Evolutionary conservation across 2,113 vertebrate species (phyloP), one percentile per base, ranked within the genome.

Genomic region (Chloroceryle aenea): DNA sequence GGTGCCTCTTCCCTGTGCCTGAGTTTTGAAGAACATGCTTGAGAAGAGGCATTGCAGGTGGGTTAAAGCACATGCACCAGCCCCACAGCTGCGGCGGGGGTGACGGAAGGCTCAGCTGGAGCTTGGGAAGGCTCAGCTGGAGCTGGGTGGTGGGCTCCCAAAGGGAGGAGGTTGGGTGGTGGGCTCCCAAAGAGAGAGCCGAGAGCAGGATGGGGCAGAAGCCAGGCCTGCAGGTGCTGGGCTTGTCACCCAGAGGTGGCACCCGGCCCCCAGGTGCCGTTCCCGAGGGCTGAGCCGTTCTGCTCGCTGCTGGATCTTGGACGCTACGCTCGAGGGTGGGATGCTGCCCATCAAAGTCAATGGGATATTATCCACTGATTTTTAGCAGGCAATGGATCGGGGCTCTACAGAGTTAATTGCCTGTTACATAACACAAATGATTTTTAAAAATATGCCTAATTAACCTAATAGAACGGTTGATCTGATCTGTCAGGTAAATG

Each of bases 401-500:
- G 78, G 72, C 81, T 89, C 20, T 43, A 40, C 77, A 3, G 40
- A 87, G 86, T 89, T 91, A 94, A 97, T 95, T 79, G 71, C 45
- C 71, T 89, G 91, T 96, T 97, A 45, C 82, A 30, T 93, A 94
- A 93, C 94, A 71, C 50, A 38, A 58, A 22, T 61, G 78, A 84
- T 64, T 90, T 91, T 71, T 32, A 67, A 89, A 93, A 86, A 85
- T 77, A 68, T 68, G 61, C 88, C 91, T 96, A 93, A 96, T 97
- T 95, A 94, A 96, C 85, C 92, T 75, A 81, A 90, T 77, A 80
- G 89, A 78, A 75, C 73, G 87, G 30, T 89, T 92, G 93, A 89
- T 90, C 80, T 55, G 85, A 84, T 94, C 95, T 96, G 93, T 89
- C 95, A 94, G 95, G 94, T 90, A 81, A 92, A 95, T 75, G 68